Percentiles rank a stretch among this genome's conserved stretches.
Evolutionary conservation across 2,888 invertebrate genomes (phyloP).

Genomic region (Nipponacmea schrenckii): DNA sequence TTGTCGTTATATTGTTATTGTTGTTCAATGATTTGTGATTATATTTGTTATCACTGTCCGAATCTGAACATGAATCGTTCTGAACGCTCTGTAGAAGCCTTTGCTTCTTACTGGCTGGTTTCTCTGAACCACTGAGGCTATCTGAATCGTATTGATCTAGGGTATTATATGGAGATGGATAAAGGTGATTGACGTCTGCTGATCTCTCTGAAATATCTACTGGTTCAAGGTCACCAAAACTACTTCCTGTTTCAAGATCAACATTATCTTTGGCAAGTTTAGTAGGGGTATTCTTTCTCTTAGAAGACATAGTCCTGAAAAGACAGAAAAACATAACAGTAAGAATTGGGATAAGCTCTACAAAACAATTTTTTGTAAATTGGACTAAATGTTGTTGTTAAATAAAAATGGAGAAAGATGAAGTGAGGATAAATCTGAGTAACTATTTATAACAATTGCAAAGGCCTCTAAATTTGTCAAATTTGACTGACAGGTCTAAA

Average conservation of each 20-base stretch:
- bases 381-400: too few relatives aligned
- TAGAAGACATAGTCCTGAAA: slow-evolving; percentile 88
- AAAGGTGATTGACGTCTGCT: slow-evolving; percentile 24
- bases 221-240: slow-evolving; percentile 26
- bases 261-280: slow-evolving; percentile 83
- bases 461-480: too few relatives aligned
- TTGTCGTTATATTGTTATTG: slow-evolving; percentile 41
- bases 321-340: not conserved
- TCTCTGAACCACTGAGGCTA: slow-evolving; percentile 39
- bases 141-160: slow-evolving; percentile 35
- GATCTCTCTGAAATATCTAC: slow-evolving; percentile 7
- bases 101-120: slow-evolving; percentile 56
- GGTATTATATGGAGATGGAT: slow-evolving; percentile 19
- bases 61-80: slow-evolving; percentile 52
- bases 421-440: too few relatives aligned
- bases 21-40: slow-evolving; percentile 33
- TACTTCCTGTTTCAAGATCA: slow-evolving; percentile 43
- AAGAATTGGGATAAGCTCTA: not conserved
- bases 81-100: slow-evolving; percentile 56
- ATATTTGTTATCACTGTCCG: slow-evolving; percentile 44
- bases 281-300: slow-evolving; percentile 94
- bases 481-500: too few relatives aligned
- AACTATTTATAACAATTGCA: too few relatives aligned
- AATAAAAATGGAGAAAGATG: too few relatives aligned
- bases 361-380: slow-evolving; percentile 8